phyloP scores from a whole-genome alignment of 2,888 invertebrate genomes.

The Isotomurus palustris region DNA sequence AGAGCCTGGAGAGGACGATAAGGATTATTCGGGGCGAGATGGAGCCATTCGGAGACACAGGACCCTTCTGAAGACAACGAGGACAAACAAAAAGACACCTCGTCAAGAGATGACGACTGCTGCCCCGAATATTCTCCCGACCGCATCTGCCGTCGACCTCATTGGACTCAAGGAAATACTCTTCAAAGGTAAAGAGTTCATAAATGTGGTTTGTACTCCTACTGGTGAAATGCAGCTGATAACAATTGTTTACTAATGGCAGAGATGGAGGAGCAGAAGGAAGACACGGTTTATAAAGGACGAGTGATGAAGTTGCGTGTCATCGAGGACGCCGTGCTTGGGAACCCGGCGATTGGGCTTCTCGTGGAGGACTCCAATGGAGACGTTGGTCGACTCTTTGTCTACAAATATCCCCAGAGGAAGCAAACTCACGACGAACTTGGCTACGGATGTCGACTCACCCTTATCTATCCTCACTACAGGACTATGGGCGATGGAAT shows the following conservation, averaged over 20 bases:
- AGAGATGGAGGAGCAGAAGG: not conserved
- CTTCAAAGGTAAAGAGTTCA: conserved; percentile 1
- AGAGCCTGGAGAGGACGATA: no score
- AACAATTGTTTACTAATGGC: not conserved
- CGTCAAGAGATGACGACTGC: not conserved
- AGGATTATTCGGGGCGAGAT: no score
- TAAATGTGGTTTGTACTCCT: not conserved
- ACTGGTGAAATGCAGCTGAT: not conserved
- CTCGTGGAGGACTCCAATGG: conserved; percentile 17
- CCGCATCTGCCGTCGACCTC: not conserved
- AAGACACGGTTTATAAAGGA: conserved; percentile 17
- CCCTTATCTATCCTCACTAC: conserved; percentile 17
- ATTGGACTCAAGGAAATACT: conserved; percentile 9
- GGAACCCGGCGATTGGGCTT: conserved; percentile 4
- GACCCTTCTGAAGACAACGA: not conserved
- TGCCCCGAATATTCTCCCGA: no score
- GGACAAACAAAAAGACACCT: not conserved
- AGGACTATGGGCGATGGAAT: not conserved
- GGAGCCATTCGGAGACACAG: no score
- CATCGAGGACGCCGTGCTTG: conserved; percentile 19
- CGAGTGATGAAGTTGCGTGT: conserved; percentile 12
- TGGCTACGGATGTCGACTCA: conserved; percentile 14
- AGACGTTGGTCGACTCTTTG: conserved; percentile 5
- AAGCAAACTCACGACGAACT: conserved; percentile 6
- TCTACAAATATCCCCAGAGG: conserved; percentile 16